Conservation (phyloP, 2,797 vertebrate species). For the Dendrocincla tyrannina region DNA sequence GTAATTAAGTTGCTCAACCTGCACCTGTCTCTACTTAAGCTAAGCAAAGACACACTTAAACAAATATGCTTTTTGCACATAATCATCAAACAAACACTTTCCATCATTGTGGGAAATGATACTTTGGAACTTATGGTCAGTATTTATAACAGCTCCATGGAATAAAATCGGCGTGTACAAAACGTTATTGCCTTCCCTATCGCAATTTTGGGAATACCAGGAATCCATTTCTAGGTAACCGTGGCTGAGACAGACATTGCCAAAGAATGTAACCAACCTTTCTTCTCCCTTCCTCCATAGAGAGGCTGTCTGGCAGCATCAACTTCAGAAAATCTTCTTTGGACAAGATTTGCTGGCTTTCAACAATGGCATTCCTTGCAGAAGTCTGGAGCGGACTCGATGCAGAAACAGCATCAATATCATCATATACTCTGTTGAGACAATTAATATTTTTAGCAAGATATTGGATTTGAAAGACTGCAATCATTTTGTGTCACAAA, state of each 20-base stretch:
- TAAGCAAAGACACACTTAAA: not conserved
- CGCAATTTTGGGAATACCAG: not conserved
- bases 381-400: slow-evolving; percentile 79
- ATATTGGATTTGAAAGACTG: not conserved
- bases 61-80: not conserved
- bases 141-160: not conserved
- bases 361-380: slow-evolving; percentile 72
- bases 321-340: slow-evolving; percentile 92
- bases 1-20: not conserved
- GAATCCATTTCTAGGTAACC: not conserved
- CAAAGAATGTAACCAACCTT: slow-evolving; percentile 80
- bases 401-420: slow-evolving; percentile 75
- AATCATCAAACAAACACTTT: not conserved
- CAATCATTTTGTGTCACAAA: not conserved
- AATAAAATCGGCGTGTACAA: not conserved
- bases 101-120: not conserved
- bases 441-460: slow-evolving; percentile 29
- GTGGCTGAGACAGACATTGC: not conserved
- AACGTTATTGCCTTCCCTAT: not conserved
- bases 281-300: slow-evolving; percentile 82
- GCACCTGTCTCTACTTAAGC: not conserved
- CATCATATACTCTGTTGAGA: slow-evolving; percentile 83
- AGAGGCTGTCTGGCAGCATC: slow-evolving; percentile 86
- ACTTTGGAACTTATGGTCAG: not conserved
- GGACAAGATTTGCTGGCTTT: slow-evolving; percentile 83